Conservation (phyloP, 2,888 invertebrate genomes). For the Andrena fulva region DNA sequence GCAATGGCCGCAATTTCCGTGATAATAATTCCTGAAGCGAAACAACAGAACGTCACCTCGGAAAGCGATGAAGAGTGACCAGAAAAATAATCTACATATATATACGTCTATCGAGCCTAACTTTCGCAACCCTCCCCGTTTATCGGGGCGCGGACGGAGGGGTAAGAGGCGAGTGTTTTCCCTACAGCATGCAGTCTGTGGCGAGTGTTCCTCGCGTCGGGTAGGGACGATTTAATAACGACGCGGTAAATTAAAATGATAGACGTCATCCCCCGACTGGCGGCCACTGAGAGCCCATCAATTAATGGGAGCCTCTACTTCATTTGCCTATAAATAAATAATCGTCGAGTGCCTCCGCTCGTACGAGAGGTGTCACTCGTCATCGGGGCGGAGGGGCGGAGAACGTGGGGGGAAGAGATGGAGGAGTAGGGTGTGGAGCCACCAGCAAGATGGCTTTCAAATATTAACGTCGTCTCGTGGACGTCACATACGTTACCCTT, state of each 20-base stretch:
- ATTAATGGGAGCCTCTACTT: slow-evolving; percentile 76
- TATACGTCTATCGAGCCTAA: slow-evolving; percentile 34
- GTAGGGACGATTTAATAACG: slow-evolving; percentile 78
- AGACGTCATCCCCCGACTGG: slow-evolving; percentile 79
- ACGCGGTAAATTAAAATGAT: slow-evolving; percentile 82
- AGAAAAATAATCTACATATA: slow-evolving; percentile 12
- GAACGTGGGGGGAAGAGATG: slow-evolving; percentile 54
- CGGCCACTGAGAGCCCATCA: slow-evolving; percentile 83
- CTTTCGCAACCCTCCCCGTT: slow-evolving; percentile 27
- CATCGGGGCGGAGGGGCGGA: slow-evolving; percentile 65
- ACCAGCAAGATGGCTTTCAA: slow-evolving; percentile 76
- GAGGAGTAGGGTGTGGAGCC: slow-evolving; percentile 65
- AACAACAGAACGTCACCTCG: slow-evolving; percentile 49
- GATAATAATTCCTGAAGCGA: slow-evolving; percentile 50
- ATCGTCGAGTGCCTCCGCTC: slow-evolving; percentile 74
- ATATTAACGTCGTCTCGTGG: slow-evolving; percentile 81
- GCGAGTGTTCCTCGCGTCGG: slow-evolving; percentile 53
- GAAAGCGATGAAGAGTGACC: slow-evolving; percentile 45
- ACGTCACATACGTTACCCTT: slow-evolving; percentile 78
- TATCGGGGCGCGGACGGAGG: neutral
- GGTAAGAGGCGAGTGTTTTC: slow-evolving; percentile 31
- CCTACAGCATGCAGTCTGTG: slow-evolving; percentile 44
- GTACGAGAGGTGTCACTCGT: slow-evolving; percentile 76
- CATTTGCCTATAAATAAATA: slow-evolving; percentile 68
- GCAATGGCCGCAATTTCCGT: slow-evolving; percentile 26